phyloP scores from a whole-genome alignment of 2,797 vertebrate genomes.

The Pseudochaenichthys georgianus region DNA sequence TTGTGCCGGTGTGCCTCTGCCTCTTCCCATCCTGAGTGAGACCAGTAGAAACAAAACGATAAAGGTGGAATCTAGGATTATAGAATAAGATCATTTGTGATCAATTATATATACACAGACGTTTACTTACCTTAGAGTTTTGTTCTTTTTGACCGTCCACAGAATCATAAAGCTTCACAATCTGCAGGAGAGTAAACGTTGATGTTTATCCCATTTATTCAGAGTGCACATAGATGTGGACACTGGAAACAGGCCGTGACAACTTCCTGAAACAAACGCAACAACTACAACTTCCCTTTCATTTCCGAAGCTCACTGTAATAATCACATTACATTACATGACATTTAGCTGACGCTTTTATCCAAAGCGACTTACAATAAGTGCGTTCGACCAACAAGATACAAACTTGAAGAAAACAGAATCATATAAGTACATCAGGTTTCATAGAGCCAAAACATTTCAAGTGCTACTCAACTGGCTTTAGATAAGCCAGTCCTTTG shows the following conservation, averaged over 20 bases:
- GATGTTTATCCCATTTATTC: not conserved
- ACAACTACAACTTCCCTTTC: not conserved
- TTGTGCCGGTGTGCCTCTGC: slow-evolving; percentile 32
- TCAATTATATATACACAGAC: not conserved
- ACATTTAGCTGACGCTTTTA: too few relatives aligned
- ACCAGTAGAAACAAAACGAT: slow-evolving; percentile 17
- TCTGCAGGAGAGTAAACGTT: slow-evolving; percentile 65
- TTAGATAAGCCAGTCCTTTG: too few relatives aligned
- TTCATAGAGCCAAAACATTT: too few relatives aligned
- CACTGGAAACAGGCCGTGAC: not conserved
- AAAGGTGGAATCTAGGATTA: not conserved
- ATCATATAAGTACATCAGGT: too few relatives aligned
- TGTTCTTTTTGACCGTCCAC: slow-evolving; percentile 40
- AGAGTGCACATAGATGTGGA: not conserved
- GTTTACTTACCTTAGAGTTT: slow-evolving; percentile 45
- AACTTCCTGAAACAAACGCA: not conserved
- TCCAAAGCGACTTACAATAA: too few relatives aligned
- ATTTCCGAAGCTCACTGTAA: not conserved
- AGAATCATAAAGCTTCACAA: slow-evolving; percentile 80
- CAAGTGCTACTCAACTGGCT: too few relatives aligned
- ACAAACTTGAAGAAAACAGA: too few relatives aligned
- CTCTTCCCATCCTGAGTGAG: slow-evolving; percentile 68
- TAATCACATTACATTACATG: not conserved
- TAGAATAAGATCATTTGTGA: not conserved
- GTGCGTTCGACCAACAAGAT: too few relatives aligned